Percentiles rank a stretch among this genome's conserved stretches.
phyloP scores from a whole-genome alignment of 2,797 vertebrate genomes.

The Sebastes iracundus region DNA sequence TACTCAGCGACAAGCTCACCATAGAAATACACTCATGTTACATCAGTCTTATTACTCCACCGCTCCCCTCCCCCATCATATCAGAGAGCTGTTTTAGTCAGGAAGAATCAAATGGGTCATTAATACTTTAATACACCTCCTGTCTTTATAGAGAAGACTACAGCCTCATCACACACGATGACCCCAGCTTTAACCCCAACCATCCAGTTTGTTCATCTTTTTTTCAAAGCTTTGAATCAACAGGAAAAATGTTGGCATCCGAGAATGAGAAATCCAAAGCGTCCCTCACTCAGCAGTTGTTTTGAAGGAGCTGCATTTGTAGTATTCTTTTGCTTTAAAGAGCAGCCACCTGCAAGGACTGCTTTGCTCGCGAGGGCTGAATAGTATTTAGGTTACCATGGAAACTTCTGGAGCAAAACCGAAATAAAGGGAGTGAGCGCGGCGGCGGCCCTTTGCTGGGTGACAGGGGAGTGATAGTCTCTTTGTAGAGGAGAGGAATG shows the following conservation, averaged over 20 bases:
- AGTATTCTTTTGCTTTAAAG: conserved; percentile 48
- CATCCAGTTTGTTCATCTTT: background rate
- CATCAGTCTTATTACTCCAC: conserved; percentile 65
- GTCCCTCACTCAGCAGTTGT: conserved; percentile 18
- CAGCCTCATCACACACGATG: background rate
- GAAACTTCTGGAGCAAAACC: conserved; percentile 74
- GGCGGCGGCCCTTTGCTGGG: conserved; percentile 33
- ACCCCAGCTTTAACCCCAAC: background rate
- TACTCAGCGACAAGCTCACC: conserved; percentile 80
- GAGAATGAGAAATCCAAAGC: background rate
- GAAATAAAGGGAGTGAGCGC: conserved; percentile 72
- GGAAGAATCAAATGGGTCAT: conserved; percentile 16
- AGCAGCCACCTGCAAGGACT: conserved; percentile 77
- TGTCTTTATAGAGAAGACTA: background rate
- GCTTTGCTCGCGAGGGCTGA: conserved; percentile 64
- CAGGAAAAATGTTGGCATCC: background rate
- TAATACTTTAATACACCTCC: background rate
- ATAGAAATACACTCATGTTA: conserved; percentile 78
- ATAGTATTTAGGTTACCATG: conserved; percentile 83
- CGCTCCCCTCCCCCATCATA: conserved; percentile 36
- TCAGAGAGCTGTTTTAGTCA: conserved; percentile 25
- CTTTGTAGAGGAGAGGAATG: conserved; percentile 60
- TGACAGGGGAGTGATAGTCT: conserved; percentile 61
- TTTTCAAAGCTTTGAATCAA: background rate
- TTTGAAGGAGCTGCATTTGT: conserved; percentile 38